These are phyloP conservation scores for Lepus townsendii DNA, from an alignment of 2,797 vertebrate genomes.

Conservation along the genomic window DNA sequence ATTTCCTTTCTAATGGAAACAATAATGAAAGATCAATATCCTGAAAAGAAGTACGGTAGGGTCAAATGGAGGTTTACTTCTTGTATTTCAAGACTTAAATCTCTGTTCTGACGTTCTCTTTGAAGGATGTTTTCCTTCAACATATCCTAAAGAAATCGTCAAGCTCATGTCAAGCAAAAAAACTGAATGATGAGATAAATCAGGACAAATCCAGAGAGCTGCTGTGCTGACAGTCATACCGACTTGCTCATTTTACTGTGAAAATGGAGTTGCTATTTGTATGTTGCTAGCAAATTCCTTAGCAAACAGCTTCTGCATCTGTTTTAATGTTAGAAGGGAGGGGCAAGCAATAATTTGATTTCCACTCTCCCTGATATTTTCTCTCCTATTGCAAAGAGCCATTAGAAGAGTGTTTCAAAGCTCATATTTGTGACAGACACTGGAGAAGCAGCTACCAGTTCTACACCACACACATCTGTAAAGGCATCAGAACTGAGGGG, in stretches of 20 bases:
- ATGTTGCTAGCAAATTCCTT: constrained; percentile 58
- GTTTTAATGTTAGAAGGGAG: constrained; percentile 60
- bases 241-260: constrained; percentile 23
- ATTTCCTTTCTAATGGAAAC: constrained; percentile 42
- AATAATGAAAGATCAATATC: not conserved
- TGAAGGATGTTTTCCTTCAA: not conserved
- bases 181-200: not conserved
- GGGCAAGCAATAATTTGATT: constrained; percentile 69
- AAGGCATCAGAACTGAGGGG: not conserved
- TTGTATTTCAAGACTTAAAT: not conserved
- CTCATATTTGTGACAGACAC: constrained; percentile 41
- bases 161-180: constrained; percentile 20
- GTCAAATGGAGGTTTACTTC: not conserved
- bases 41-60: not conserved
- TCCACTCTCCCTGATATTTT: constrained; percentile 58
- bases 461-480: not conserved
- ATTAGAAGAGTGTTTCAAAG: constrained; percentile 30
- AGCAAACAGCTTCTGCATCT: constrained; percentile 50
- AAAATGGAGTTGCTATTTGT: constrained; percentile 59
- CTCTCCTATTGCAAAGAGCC: constrained; percentile 35
- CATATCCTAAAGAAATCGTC: constrained; percentile 7
- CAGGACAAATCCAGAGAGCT: constrained; percentile 31
- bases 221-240: not conserved
- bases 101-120: constrained; percentile 8
- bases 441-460: not conserved